Evolutionary conservation across 2,113 vertebrate genomes (phyloP), one percentile per base, ranked within the genome.

Genomic region (Hylia prasina): DNA sequence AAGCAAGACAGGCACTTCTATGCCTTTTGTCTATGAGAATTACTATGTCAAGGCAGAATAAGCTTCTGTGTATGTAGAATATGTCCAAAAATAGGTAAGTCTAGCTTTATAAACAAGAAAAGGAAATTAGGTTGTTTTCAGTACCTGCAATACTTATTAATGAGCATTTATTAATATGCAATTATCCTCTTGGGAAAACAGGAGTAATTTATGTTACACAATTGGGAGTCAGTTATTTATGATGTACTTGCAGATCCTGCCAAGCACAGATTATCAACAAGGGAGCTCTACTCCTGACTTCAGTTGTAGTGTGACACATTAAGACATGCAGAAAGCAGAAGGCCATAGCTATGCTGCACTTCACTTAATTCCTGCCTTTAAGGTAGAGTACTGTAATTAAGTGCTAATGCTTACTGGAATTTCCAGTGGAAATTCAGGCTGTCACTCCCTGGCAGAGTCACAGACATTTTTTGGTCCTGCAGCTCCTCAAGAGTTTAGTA

Each of bases 381-480:
- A 94, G 53, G 84, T 81, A 93, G 13, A 51, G 71, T 11, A 81
- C 0, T 0, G 33, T 71, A 95, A 95, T 90, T 87, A 94, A 85
- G 51, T 71, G 40, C 37, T 93, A 95, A 93, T 17, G 8, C 40
- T 89, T 70, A 79, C 57, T 94, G 84, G 91, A 95, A 93, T 77
- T 95, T 79, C 48, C 87, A 85, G 48, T 85, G 69, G 78, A 94
- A 91, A 96, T 82, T 87, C 15, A 85, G 42, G 16, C 45, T 73
- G 54, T 63, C 53, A 54, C 21, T 87, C 33, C 63, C 60, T 82
- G 87, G 87, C 91, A 79, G 50, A 82, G 31, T 25, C 45, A 48
- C 58, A 63, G 35, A 47, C 5, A 21, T 33, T 45, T 71, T 40
- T 72, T 54, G 7, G 23, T 76, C 82, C 42, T 82, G 28, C 25